A percentile compares a stretch with the other conserved stretches of the same genome.
phyloP scores from a whole-genome alignment of 2,888 invertebrate genomes.

The Chaetoderma sp. region DNA sequence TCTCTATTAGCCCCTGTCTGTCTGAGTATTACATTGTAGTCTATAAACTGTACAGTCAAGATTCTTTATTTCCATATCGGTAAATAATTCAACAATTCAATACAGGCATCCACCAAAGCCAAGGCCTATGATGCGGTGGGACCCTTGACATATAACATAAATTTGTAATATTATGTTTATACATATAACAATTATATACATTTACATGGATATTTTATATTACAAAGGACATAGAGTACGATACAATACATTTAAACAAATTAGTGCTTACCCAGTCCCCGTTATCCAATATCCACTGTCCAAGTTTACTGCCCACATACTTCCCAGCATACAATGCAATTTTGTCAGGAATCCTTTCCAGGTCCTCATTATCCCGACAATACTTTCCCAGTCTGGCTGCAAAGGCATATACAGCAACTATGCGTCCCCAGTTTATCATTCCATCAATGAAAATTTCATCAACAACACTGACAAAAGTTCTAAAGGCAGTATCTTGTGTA shows the following conservation, averaged over 20 bases:
- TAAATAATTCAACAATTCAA: no score
- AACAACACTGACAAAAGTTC: conserved; percentile 58
- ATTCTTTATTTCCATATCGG: no score
- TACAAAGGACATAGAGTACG: no score
- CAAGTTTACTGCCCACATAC: conserved; percentile 62
- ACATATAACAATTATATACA: no score
- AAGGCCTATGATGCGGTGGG: no score
- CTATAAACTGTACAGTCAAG: no score
- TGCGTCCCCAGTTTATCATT: conserved; percentile 66
- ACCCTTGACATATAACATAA: no score
- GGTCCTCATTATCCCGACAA: conserved; percentile 32
- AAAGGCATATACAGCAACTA: conserved; percentile 66
- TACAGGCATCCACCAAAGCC: no score
- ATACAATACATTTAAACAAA: neutral
- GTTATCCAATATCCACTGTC: conserved; percentile 62
- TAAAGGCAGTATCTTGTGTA: conserved; percentile 52
- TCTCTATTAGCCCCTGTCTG: no score
- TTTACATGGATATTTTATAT: no score
- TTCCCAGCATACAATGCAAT: conserved; percentile 62
- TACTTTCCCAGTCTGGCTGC: conserved; percentile 55
- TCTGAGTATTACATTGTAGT: no score
- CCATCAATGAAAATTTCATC: conserved; percentile 66
- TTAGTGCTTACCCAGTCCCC: conserved; percentile 64
- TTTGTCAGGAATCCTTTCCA: conserved; percentile 33
- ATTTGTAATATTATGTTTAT: no score